Evolutionary conservation across 2,888 invertebrate genomes (phyloP).

Genomic region (Acanthosepion lycidas): DNA sequence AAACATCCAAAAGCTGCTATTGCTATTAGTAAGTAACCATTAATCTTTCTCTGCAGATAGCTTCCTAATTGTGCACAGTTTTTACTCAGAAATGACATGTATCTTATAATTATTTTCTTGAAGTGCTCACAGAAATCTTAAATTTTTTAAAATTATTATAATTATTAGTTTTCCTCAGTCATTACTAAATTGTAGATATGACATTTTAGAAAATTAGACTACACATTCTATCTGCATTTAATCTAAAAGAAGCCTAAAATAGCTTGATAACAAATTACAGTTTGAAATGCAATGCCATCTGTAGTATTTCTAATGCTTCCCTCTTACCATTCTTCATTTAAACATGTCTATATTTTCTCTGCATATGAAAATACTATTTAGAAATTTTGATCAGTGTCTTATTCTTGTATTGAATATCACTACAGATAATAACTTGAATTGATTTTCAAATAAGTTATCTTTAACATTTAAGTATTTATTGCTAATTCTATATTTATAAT

Average conservation of each 20-base stretch:
- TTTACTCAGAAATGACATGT: background rate
- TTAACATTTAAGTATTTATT: background rate
- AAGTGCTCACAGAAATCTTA: background rate
- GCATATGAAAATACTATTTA: background rate
- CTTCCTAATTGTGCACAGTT: background rate
- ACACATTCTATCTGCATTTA: too few species aligned
- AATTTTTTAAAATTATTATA: background rate
- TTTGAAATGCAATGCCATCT: background rate
- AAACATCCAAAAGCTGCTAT: background rate
- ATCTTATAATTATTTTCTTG: background rate
- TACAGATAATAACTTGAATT: background rate
- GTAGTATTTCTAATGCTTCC: background rate
- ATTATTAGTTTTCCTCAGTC: background rate
- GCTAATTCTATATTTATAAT: background rate
- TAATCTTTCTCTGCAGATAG: too few species aligned
- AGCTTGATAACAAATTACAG: background rate
- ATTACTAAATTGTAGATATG: background rate
- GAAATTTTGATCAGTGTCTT: background rate
- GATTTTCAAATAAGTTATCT: background rate
- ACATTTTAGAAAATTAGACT: background rate
- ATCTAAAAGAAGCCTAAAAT: background rate
- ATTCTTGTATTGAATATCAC: background rate
- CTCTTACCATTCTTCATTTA: background rate
- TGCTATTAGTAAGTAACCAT: background rate
- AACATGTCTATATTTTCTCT: background rate